Evolutionary conservation across 2,888 invertebrate species (phyloP).

Genomic region (Apodemia duryi): DNA sequence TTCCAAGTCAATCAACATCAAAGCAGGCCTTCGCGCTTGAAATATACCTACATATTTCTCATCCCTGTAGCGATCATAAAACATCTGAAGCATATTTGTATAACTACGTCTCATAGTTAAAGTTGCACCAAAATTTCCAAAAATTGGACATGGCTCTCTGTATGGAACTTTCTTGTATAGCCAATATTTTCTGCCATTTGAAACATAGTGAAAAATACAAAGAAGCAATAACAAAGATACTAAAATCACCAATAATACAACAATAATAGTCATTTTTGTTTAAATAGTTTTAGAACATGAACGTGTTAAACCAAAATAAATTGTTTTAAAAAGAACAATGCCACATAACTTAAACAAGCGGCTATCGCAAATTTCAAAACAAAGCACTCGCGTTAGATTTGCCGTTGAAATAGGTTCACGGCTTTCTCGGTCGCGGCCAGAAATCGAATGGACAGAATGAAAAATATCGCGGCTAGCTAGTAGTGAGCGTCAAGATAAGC

Average conservation of each 20-base stretch:
- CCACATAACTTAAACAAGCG: slow-evolving; percentile 6
- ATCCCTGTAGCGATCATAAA: slow-evolving; percentile 54
- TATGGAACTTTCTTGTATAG: slow-evolving; percentile 58
- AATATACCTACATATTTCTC: slow-evolving; percentile 66
- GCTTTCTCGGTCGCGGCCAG: slow-evolving; percentile 37
- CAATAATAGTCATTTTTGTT: slow-evolving; percentile 46
- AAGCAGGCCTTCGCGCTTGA: slow-evolving; percentile 66
- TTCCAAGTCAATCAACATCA: slow-evolving; percentile 63
- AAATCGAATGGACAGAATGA: slow-evolving; percentile 53
- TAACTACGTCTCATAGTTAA: slow-evolving; percentile 63
- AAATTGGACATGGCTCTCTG: slow-evolving; percentile 69
- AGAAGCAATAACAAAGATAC: slow-evolving; percentile 46
- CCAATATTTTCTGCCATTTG: slow-evolving; percentile 69
- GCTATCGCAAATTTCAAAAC: slow-evolving; percentile 44
- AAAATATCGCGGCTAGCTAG: slow-evolving; percentile 7
- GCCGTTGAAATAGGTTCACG: slow-evolving; percentile 35
- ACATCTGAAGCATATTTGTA: slow-evolving; percentile 56
- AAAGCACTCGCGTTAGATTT: slow-evolving; percentile 43
- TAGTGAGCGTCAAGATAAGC: slow-evolving; percentile 60
- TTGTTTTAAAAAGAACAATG: slow-evolving; percentile 12
- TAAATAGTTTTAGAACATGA: slow-evolving; percentile 26
- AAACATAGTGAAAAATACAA: slow-evolving; percentile 56
- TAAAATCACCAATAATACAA: slow-evolving; percentile 48
- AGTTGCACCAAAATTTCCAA: slow-evolving; percentile 71
- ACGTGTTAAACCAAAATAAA: background rate